Base-by-base conservation (phyloP, 2,888 invertebrate species). In the Alloscopus bannaensis region DNA sequence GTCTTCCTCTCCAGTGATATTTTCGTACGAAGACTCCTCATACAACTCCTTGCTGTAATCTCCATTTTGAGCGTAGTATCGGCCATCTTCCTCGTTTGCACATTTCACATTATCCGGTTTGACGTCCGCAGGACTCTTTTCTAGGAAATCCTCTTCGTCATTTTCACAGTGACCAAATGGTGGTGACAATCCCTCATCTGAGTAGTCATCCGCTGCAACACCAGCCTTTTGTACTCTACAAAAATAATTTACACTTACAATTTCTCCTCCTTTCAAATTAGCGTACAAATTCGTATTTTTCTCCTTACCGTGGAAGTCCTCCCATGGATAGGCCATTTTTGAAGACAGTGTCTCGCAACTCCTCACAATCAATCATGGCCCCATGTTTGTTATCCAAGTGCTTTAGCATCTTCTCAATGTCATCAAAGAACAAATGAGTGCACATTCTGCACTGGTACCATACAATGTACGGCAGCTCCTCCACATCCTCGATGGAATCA, bases 391-490 rank as follows among this genome's bases (percentile, higher is more conserved):
- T 62, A 4, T 71, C 71, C 28, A 81, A 52, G 50, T 81, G 81
- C 3, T 16, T 29, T 20, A 81, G 29, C 42, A 81, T 77, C 45
- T 81, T 81, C 24, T 66, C 81, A 8, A 77, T 62, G n/a, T 72
- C 76, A 60, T 81, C 68, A 13, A 71, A 60, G n/a, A 71, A 72
- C 16, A 77, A 47, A 24, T 72, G 62, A 2, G 81, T 81, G 40
- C 80, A 75, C 68, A 72, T 72, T 18, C 69, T 36, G 28, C 80
- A 73, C 66, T 79, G 78, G 57, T 77, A 81, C 77, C 76, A 81
- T 22, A 81, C 76, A 29, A 70, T 55, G 20, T 71, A 80, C n/a
- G 80, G 80, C 3, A 80, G 60, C 1, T 75, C 71, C 13, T 70
- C 80, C 0, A 24, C 0, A 22, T 80, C 80, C 36, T 28, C 13